Evolutionary conservation across 1,140 invertebrate species (phyloP), one percentile per base, ranked within the genome.

Genomic region (Globodera ellingtonae): DNA sequence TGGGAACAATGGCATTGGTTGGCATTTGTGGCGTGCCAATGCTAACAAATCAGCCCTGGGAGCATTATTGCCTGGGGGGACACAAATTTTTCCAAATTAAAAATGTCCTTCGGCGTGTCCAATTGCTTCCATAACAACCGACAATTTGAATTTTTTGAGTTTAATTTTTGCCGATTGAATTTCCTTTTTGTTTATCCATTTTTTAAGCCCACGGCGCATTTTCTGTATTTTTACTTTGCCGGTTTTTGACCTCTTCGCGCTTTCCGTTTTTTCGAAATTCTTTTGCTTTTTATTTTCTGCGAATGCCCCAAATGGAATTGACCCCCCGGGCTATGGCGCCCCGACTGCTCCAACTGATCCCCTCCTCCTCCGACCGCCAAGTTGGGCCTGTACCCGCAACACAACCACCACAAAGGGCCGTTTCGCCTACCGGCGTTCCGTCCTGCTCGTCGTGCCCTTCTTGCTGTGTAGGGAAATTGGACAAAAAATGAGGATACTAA

Each of bases 361-460:
- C 50, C 44, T 62, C 35, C 3, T 24, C 47, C 15, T 50, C 21
- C 46, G 62, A 46, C 6, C 44, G 76, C 44, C 59, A 35, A 70
- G 62, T 18, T 35, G 66, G 78, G 82, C 56, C 62, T n/a, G 74
- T 81, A 15, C 59, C 69, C 75, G 44, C 81, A 62, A 44, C 24
- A n/a, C 62, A 62, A 83, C 6, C 48, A 24, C 56, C 67, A 18
- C 56, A 8, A 65, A 24, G 21, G 56, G 50, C 56, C 50, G 15
- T 5, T 79, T 73, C 44, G 77, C 67, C 46, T n/a, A 79, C 21
- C 79, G 56, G 24, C 47, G 9, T 82, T 67, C 35, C 3, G 21
- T 18, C 70, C 52, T 8, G 18, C 24, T 70, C 67, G 0, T 10
- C 21, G 10, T 35, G 24, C 67, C 67, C 24, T 8, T 70, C n/a